Evolutionary conservation across 2,113 vertebrate species (phyloP).

Genomic region (Dolichotis patagonum): DNA sequence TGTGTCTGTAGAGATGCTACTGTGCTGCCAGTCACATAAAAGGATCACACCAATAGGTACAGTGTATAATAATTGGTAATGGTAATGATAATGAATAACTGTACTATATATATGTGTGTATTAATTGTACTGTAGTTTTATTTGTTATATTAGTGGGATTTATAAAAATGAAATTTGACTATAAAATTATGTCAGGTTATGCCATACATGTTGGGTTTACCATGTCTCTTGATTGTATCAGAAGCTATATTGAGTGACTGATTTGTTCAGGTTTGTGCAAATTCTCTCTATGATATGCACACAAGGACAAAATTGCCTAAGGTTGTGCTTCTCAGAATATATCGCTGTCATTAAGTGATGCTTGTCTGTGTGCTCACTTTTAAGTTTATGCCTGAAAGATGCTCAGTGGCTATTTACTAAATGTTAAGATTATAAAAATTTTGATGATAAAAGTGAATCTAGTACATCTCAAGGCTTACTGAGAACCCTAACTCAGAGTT

Average conservation of each 20-base stretch:
- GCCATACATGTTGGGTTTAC: not conserved
- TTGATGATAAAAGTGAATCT: not conserved
- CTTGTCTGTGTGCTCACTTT: not conserved
- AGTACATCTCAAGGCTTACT: not conserved
- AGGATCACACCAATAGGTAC: too few relatives aligned
- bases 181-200: not conserved
- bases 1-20: not conserved
- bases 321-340: not conserved
- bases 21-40: not conserved
- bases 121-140: not conserved
- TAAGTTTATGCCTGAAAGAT: not conserved
- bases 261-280: not conserved
- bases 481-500: not conserved
- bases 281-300: not conserved
- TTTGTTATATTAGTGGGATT: not conserved
- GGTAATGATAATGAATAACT: not conserved
- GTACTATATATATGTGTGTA: not conserved
- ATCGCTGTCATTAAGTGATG: not conserved
- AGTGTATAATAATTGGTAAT: not conserved
- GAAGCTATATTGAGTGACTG: not conserved
- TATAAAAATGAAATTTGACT: not conserved
- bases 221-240: not conserved
- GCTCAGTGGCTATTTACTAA: conserved; percentile 5
- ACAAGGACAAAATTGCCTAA: not conserved
- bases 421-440: not conserved